Base-by-base conservation (phyloP, 2,113 vertebrate species). In the Manacus vitellinus region DNA sequence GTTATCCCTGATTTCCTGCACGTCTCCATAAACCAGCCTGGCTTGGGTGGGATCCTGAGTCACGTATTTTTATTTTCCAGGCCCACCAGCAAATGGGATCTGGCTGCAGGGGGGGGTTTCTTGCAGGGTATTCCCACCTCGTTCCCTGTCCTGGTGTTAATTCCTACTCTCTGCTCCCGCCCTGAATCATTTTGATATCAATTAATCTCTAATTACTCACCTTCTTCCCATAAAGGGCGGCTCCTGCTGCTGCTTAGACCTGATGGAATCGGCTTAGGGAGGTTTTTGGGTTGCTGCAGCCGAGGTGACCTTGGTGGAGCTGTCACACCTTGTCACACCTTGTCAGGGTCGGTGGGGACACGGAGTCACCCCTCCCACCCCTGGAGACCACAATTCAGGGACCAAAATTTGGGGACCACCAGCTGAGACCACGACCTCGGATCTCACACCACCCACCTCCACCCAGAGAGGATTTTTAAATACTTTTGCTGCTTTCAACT, bases 101-200 rank as follows among this genome's bases (percentile, higher is more conserved):
- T 19, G 35, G 22, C 61, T 43, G 43, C 39, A 3, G 10, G 11
- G 51, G 21, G 25, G 10, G 0, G 6, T 61, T 67, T 31, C 35
- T 33, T 30, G 39, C 65, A 10, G 30, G 30, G 9, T 10, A 10
- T 35, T 56, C 80, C 46, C 80, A 6, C 58, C 73, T 52, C 3
- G 0, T 11, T 68, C 35, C 86, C 24, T 2, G 0, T 25, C n/a
- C 12, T 0, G 3, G 14, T 1, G 3, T 24, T 7, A 1, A 37
- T 24, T 8, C 30, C 65, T 18, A 1, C 4, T 3, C 70, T 44
- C 37, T 4, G 27, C 81, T 80, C 59, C 59, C 0, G 9, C 14
- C 7, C 65, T 0, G 43, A 14, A 65, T n/a, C 51, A 3, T 62
- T 65, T 46, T 5, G 22, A 37, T 10, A 0, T 14, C 1, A 13